These are phyloP conservation scores for Synergus laeviventris DNA, from an alignment of 2,888 invertebrate species.

Conservation along the genomic window DNA sequence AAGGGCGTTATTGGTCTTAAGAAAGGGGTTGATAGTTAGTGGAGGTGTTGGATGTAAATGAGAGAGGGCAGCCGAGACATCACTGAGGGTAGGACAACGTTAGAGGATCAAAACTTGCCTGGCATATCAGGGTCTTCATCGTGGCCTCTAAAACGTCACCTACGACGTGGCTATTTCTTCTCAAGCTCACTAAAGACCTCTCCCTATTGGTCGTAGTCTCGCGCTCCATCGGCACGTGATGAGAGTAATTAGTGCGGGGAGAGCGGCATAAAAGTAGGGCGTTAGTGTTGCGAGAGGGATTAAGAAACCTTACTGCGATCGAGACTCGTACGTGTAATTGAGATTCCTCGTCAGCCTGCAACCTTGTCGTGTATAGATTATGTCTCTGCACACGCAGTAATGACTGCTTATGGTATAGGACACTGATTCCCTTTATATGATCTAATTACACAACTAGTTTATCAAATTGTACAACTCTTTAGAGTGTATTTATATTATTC, in stretches of 20 bases:
- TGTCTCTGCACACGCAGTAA: slow-evolving; percentile 20
- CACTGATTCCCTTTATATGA: background rate
- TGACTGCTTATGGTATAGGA: slow-evolving; percentile 33
- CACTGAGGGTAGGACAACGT: slow-evolving; percentile 40
- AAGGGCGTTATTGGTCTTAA: background rate
- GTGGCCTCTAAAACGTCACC: slow-evolving; percentile 57
- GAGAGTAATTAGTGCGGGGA: slow-evolving; percentile 68
- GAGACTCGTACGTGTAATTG: slow-evolving; percentile 65
- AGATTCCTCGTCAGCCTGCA: slow-evolving; percentile 59
- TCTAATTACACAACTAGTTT: slow-evolving; percentile 14
- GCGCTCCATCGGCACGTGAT: slow-evolving; percentile 62
- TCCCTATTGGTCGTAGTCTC: slow-evolving; percentile 51
- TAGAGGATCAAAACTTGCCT: slow-evolving; percentile 53
- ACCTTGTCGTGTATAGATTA: slow-evolving; percentile 44
- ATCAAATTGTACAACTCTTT: slow-evolving; percentile 11
- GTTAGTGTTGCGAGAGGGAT: slow-evolving; percentile 70
- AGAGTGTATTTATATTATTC: too few species aligned
- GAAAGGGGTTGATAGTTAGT: slow-evolving; percentile 1
- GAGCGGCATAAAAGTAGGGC: slow-evolving; percentile 68
- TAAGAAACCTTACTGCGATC: slow-evolving; percentile 71
- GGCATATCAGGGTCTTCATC: slow-evolving; percentile 64
- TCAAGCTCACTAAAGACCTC: slow-evolving; percentile 37
- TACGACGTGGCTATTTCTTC: slow-evolving; percentile 39
- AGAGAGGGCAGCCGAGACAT: slow-evolving; percentile 45
- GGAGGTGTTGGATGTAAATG: slow-evolving; percentile 51